phyloP scores from a whole-genome alignment of 1,140 invertebrate genomes.

The Elymnias hypermnestra region DNA sequence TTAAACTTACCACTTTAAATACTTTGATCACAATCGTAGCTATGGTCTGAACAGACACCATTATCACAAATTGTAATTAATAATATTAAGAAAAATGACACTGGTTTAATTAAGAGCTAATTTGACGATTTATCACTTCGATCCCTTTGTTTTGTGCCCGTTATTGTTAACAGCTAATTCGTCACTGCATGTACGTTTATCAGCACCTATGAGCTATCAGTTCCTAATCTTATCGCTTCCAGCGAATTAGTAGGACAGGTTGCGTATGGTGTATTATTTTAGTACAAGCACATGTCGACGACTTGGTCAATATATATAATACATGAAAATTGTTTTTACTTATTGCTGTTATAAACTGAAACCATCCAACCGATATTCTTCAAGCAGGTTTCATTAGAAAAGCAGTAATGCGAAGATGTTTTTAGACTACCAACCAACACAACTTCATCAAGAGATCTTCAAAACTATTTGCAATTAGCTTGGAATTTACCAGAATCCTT shows the following conservation, averaged over 20 bases:
- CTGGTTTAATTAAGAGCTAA: background rate
- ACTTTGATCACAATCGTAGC: slow-evolving; percentile 86
- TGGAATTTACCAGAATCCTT: too few relatives aligned
- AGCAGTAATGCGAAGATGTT: too few relatives aligned
- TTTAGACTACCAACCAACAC: too few relatives aligned
- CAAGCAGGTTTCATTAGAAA: too few relatives aligned
- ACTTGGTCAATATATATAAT: background rate
- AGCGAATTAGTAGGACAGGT: slow-evolving; percentile 65
- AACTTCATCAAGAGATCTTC: too few relatives aligned
- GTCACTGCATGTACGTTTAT: slow-evolving; percentile 55
- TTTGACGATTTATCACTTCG: slow-evolving; percentile 7
- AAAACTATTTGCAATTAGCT: too few relatives aligned
- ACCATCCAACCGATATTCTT: too few relatives aligned
- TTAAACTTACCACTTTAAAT: slow-evolving; percentile 83
- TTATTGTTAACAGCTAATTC: slow-evolving; percentile 35
- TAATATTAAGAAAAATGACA: too few relatives aligned
- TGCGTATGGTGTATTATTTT: slow-evolving; percentile 23
- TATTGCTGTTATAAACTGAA: too few relatives aligned
- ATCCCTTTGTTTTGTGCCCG: slow-evolving; percentile 47
- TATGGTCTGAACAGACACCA: slow-evolving; percentile 85
- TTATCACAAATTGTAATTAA: slow-evolving; percentile 69
- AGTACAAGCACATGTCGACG: background rate
- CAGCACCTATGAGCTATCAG: slow-evolving; percentile 46
- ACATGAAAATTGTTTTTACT: background rate
- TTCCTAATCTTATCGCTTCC: slow-evolving; percentile 58